These are phyloP conservation scores for Musca domestica DNA, from an alignment of 1,140 invertebrate species.

Conservation along the genomic window DNA sequence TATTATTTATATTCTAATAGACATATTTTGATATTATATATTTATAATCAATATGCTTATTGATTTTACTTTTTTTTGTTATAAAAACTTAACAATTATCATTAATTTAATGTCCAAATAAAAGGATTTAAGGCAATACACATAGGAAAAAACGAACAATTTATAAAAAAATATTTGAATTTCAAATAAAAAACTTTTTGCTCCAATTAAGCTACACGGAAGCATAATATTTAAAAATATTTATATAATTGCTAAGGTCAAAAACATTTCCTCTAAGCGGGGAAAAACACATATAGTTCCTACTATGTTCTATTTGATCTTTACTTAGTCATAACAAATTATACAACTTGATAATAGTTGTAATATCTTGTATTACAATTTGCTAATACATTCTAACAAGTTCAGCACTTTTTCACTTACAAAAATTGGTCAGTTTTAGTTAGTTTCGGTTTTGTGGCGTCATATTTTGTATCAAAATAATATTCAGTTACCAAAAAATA, in stretches of 20 bases:
- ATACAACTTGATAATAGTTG: too few relatives aligned
- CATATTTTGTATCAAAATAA: background rate
- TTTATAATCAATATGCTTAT: background rate
- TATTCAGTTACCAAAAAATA: slow-evolving; percentile 10
- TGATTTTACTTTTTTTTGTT: slow-evolving; percentile 10
- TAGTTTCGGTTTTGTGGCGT: background rate
- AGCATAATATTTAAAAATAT: too few relatives aligned
- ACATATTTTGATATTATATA: slow-evolving; percentile 9
- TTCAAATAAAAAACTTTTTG: too few relatives aligned
- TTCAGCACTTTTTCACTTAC: background rate
- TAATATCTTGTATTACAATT: too few relatives aligned
- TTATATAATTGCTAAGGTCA: too few relatives aligned
- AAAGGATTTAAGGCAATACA: background rate
- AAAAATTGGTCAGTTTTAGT: background rate
- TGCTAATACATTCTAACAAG: too few relatives aligned
- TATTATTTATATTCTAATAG: background rate
- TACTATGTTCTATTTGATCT: too few relatives aligned
- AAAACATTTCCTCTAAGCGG: too few relatives aligned
- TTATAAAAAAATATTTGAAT: background rate
- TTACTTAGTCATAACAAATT: too few relatives aligned
- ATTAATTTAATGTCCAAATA: slow-evolving; percentile 6
- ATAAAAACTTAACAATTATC: background rate
- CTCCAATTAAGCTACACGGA: too few relatives aligned
- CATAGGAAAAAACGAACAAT: background rate
- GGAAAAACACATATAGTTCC: too few relatives aligned